Conservation (phyloP, 2,888 invertebrate genomes). For the Apotomis capreana region DNA sequence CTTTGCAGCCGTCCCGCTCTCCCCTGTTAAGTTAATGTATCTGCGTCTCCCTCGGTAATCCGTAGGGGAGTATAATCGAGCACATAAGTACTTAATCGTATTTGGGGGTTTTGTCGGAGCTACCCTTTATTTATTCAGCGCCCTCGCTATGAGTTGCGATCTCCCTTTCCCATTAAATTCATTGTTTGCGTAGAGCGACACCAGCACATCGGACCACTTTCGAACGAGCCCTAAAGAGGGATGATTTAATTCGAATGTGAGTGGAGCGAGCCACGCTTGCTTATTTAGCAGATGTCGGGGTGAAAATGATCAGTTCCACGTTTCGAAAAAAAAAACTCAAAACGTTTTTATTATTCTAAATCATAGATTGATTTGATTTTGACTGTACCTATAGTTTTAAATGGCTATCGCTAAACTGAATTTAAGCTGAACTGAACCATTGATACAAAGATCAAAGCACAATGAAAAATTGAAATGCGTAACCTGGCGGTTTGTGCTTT, state of each 20-base stretch:
- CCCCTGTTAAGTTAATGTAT: conserved; percentile 44
- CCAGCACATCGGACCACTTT: conserved; percentile 58
- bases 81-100: conserved; percentile 82
- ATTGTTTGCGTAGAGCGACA: conserved; percentile 70
- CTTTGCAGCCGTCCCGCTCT: conserved; percentile 55
- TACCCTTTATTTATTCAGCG: conserved; percentile 77
- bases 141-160: conserved; percentile 59
- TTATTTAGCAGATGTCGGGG: too few relatives aligned
- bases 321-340: too few relatives aligned
- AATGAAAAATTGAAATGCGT: too few relatives aligned
- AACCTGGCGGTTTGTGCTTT: too few relatives aligned
- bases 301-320: too few relatives aligned
- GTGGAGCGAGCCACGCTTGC: too few relatives aligned
- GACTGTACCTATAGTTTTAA: too few relatives aligned
- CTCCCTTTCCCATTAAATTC: conserved; percentile 71
- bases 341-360: too few relatives aligned
- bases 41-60: conserved; percentile 62
- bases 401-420: too few relatives aligned
- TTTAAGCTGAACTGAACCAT: too few relatives aligned
- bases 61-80: conserved; percentile 74
- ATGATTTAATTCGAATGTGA: background rate
- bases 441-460: too few relatives aligned
- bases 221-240: background rate
- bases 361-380: too few relatives aligned
- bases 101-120: conserved; percentile 70